These are phyloP conservation scores for Eciton burchellii DNA, from an alignment of 1,140 invertebrate species.

Conservation along the genomic window DNA sequence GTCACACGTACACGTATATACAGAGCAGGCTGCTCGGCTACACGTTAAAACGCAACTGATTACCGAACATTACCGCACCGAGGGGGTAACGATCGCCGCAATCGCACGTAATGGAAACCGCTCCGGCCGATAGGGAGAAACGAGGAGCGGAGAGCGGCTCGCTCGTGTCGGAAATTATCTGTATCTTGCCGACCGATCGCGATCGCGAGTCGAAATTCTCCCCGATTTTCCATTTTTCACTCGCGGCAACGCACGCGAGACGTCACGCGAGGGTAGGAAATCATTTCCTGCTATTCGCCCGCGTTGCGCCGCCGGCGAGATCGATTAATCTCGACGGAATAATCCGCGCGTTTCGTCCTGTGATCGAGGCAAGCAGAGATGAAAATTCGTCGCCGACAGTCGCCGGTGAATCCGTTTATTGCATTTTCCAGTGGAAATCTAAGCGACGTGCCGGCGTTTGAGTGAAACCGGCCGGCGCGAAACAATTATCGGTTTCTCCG, in stretches of 20 bases:
- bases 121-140: slow-evolving; percentile 16
- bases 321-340: background rate
- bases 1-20: slow-evolving; percentile 39
- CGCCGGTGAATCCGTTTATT: background rate
- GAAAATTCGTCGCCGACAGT: background rate
- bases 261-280: background rate
- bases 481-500: background rate
- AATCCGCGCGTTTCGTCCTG: background rate
- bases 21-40: no score
- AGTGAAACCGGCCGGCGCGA: no score
- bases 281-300: no score
- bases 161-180: slow-evolving; percentile 7
- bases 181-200: slow-evolving; percentile 3
- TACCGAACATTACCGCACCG: slow-evolving; percentile 71
- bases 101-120: slow-evolving; percentile 70
- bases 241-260: background rate
- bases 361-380: background rate
- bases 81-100: slow-evolving; percentile 68
- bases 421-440: no score
- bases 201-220: slow-evolving; percentile 25
- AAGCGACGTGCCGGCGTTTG: no score
- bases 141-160: slow-evolving; percentile 27
- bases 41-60: slow-evolving; percentile 73
- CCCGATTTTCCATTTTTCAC: background rate
- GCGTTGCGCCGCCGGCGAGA: no score